phyloP scores from a whole-genome alignment of 64 coral and sea anemone genomes.

The Porites lutea region DNA sequence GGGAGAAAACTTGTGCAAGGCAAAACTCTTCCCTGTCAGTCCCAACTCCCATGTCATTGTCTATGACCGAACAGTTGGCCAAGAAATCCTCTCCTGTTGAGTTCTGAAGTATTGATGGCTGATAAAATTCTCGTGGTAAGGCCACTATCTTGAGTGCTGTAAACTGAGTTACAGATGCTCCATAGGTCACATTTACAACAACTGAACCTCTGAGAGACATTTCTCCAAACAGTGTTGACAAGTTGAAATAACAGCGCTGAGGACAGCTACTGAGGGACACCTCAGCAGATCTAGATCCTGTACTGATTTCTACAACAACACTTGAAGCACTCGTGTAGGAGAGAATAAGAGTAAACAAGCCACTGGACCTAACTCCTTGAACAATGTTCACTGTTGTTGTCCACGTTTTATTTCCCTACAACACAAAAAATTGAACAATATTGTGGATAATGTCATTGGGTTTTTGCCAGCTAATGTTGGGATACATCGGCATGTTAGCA shows the following conservation, averaged over 20 bases:
- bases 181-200: constrained; percentile 65
- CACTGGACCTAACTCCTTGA: constrained; percentile 12
- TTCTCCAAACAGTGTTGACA: constrained; percentile 73
- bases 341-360: constrained; percentile 35
- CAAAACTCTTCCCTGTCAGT: constrained; percentile 42
- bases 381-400: constrained; percentile 34
- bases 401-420: constrained; percentile 56
- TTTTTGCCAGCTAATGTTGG: background rate
- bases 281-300: background rate
- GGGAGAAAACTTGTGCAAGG: constrained; percentile 68
- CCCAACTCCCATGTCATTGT: constrained; percentile 26
- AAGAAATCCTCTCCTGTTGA: constrained; percentile 52
- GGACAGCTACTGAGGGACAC: constrained; percentile 64
- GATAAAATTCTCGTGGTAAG: constrained; percentile 82
- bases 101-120: constrained; percentile 58
- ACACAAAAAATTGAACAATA: background rate
- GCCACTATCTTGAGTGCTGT: constrained; percentile 18
- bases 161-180: constrained; percentile 16
- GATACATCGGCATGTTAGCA: background rate
- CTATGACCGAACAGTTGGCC: constrained; percentile 78
- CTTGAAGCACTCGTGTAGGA: constrained; percentile 43
- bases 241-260: constrained; percentile 50
- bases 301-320: constrained; percentile 20
- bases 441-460: too few species aligned
- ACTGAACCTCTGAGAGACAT: constrained; percentile 59